Conservation (phyloP, 2,888 invertebrate genomes). For the Drosophila affinis region DNA sequence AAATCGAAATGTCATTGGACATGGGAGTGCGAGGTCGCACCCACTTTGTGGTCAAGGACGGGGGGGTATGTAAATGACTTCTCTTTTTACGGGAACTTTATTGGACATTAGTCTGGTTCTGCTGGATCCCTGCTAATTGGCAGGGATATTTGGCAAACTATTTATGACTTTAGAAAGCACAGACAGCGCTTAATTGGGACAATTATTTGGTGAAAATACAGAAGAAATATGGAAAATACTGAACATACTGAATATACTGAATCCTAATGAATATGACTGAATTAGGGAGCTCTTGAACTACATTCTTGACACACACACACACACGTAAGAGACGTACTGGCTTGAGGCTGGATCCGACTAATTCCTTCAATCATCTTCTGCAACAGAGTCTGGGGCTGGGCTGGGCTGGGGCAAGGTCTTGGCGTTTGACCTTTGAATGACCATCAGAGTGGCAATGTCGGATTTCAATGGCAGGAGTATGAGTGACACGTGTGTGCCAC, state of each 20-base stretch:
- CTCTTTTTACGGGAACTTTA: neutral
- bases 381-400: neutral
- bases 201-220: neutral
- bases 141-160: neutral
- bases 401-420: slow-evolving; percentile 15
- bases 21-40: neutral
- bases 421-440: slow-evolving; percentile 30
- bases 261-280: neutral
- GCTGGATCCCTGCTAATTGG: neutral
- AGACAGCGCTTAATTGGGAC: neutral
- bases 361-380: neutral
- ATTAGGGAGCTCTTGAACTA: neutral
- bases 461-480: slow-evolving; percentile 19
- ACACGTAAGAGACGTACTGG: neutral
- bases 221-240: neutral
- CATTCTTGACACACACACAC: no score
- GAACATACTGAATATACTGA: no score
- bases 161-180: neutral
- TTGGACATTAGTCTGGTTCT: neutral
- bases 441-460: slow-evolving; percentile 23
- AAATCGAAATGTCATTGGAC: neutral
- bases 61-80: neutral
- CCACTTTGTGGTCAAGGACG: neutral
- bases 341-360: neutral
- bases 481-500: slow-evolving; percentile 38